Evolutionary conservation across 2,888 invertebrate genomes (phyloP), one percentile per base, ranked within the genome.

Genomic region (Matsumyia berberina): DNA sequence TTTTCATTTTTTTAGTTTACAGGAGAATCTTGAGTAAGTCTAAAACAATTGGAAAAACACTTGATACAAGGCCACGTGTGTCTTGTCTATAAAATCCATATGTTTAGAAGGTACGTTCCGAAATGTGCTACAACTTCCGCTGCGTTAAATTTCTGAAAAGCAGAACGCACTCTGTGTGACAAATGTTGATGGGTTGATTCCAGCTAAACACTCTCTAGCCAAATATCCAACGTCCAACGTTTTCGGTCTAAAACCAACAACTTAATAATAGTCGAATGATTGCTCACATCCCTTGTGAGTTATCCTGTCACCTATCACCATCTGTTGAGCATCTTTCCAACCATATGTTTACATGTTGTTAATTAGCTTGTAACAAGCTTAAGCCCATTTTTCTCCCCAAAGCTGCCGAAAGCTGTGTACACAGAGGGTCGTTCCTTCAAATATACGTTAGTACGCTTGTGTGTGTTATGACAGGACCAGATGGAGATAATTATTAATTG

Each of bases 401-500:
- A 17, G 24, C 29, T 33, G 15, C 31, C 5, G 0, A n/a, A 24
- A 11, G 15, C 17, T 19, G 1, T 29, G 11, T 51, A 29, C 39
- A 12, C 31, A 44, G 33, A 35, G 42, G 12, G 66, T 2, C n/a
- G 5, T 67, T 58, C 66, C 33, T 76, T 39, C 3, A 15, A 66
- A 67, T 24, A 24, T n/a, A n/a, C n/a, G n/a, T n/a, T n/a, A 24
- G 24, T 24, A 24, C 24, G 4, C 24, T n/a, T n/a, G n/a, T n/a
- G n/a, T 58, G 44, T 58, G 42, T 67, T 42, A 60, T 60, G 58
- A 67, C 69, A 69, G 29, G 53, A 12, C 64, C 60, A 77, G 77
- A 77, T 69, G 53, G 35, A 60, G 60, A 69, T 77, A 53, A 66
- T 60, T 69, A 77, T 69, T 53, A 62, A 77, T 77, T 77, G 67